phyloP scores from a whole-genome alignment of 2,113 vertebrate species.

The Chaenocephalus aceratus region DNA sequence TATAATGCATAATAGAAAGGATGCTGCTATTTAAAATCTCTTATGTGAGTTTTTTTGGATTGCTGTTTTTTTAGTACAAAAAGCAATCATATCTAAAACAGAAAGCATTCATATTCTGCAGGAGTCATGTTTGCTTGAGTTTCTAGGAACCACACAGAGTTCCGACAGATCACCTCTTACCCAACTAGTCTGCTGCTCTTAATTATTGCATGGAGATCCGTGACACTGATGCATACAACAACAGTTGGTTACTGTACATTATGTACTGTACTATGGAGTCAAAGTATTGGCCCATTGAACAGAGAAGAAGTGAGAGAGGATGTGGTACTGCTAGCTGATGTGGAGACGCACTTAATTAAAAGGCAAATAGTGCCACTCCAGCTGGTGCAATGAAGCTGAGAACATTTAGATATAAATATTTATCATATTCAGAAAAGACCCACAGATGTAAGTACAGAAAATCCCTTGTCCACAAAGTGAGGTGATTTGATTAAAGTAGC shows the following conservation, averaged over 20 bases:
- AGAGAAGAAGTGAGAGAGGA: conserved; percentile 46
- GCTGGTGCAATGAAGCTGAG: neutral
- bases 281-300: neutral
- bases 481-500: neutral
- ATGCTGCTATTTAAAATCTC: neutral
- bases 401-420: neutral
- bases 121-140: too few relatives aligned
- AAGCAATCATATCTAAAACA: neutral
- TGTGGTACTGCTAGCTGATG: conserved; percentile 37
- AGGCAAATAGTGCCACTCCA: neutral
- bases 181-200: neutral
- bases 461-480: neutral
- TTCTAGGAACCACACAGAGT: neutral
- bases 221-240: neutral
- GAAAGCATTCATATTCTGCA: neutral
- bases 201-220: neutral
- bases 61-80: too few relatives aligned
- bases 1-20: too few relatives aligned
- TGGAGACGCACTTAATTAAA: neutral
- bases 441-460: neutral
- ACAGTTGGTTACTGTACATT: neutral
- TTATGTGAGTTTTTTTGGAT: neutral
- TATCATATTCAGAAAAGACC: neutral
- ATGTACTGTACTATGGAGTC: neutral
- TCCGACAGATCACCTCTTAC: too few relatives aligned